These are phyloP conservation scores for Brachionus angularis DNA, from an alignment of 1,140 invertebrate species.

Conservation along the genomic window DNA sequence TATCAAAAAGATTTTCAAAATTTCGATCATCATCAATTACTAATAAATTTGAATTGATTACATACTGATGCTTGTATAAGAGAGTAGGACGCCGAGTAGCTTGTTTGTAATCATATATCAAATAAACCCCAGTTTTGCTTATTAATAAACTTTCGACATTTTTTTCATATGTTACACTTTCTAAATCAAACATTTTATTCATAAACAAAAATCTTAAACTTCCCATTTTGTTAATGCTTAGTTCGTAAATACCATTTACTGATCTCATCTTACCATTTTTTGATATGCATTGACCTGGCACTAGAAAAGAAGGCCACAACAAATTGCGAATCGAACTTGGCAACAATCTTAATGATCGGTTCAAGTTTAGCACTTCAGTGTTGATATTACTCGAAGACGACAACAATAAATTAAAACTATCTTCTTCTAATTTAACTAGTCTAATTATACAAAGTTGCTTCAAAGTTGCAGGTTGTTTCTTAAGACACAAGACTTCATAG, in stretches of 20 bases:
- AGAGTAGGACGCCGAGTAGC: slow-evolving; percentile 2
- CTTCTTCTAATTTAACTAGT: slow-evolving; percentile 14
- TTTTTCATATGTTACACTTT: slow-evolving; percentile 32
- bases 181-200: background rate
- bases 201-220: slow-evolving; percentile 17
- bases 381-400: background rate
- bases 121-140: background rate
- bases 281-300: slow-evolving; percentile 20
- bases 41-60: too few relatives aligned
- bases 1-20: slow-evolving; percentile 10
- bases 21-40: background rate
- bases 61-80: background rate
- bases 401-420: background rate
- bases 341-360: background rate
- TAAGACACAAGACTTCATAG: slow-evolving; percentile 26
- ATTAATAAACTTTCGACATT: slow-evolving; percentile 39
- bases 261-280: slow-evolving; percentile 17
- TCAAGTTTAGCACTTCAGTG: background rate
- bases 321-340: slow-evolving; percentile 5
- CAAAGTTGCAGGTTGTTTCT: slow-evolving; percentile 20
- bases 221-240: slow-evolving; percentile 8
- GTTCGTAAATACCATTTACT: slow-evolving; percentile 13
- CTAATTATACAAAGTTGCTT: slow-evolving; percentile 17
- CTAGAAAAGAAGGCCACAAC: slow-evolving; percentile 17
- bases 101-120: slow-evolving; percentile 22